Percentiles rank a stretch among this genome's conserved stretches.
These are phyloP conservation scores for Melanerpes aurifrons DNA, from an alignment of 2,113 vertebrate genomes.

Conservation along the genomic window DNA sequence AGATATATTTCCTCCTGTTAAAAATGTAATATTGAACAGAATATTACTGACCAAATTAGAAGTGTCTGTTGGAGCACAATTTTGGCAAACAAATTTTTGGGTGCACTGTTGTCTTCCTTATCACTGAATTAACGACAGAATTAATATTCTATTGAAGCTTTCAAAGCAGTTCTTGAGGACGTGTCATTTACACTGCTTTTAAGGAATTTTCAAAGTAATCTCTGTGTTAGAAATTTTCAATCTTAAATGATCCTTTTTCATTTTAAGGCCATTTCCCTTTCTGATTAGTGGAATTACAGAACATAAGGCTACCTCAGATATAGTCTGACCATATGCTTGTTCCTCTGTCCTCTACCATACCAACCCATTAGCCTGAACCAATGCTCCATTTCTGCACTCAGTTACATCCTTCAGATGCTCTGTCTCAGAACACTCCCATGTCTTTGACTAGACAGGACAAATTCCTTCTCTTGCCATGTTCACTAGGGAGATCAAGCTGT, in stretches of 20 bases:
- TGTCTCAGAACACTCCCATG: background rate
- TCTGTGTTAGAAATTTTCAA: background rate
- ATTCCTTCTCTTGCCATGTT: background rate
- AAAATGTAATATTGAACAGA: background rate
- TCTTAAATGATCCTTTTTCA: background rate
- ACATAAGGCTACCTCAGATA: background rate
- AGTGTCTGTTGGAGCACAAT: background rate
- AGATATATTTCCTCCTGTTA: background rate
- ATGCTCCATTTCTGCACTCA: background rate
- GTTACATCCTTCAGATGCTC: background rate
- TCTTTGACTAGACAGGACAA: background rate
- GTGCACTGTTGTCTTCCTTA: background rate
- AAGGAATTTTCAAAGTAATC: background rate
- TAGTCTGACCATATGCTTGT: accelerated
- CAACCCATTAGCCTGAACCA: background rate
- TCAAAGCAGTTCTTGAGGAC: background rate
- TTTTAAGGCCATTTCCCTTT: background rate
- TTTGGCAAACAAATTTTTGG: background rate
- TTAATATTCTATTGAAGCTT: background rate
- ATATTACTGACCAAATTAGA: background rate
- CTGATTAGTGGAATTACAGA: background rate
- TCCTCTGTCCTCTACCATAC: background rate
- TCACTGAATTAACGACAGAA: background rate
- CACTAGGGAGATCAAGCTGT: background rate
- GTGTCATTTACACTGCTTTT: background rate